Conservation (phyloP, 2,113 vertebrate genomes). For the Tautogolabrus adspersus region DNA sequence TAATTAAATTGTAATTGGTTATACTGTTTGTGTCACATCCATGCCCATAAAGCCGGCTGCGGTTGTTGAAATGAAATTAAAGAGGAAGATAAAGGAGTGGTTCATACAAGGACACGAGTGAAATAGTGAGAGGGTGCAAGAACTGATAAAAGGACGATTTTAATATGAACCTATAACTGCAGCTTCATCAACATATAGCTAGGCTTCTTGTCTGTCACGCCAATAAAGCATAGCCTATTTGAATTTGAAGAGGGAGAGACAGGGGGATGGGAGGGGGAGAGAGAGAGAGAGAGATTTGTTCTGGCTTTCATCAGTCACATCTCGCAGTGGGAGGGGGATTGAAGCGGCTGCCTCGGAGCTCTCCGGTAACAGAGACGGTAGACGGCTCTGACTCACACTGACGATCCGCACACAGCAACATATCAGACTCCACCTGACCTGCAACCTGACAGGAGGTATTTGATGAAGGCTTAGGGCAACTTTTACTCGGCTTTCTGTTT, state of each 20-base stretch:
- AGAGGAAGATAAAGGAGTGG: constrained; percentile 23
- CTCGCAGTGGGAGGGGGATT: constrained; percentile 62
- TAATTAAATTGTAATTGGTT: constrained; percentile 29
- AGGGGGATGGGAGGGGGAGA: constrained; percentile 13
- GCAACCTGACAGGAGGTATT: constrained; percentile 44
- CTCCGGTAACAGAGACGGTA: constrained; percentile 65
- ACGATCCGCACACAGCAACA: constrained; percentile 32
- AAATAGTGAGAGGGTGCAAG: background rate
- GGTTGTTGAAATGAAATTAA: constrained; percentile 33
- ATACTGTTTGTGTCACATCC: constrained; percentile 30
- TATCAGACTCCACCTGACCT: constrained; percentile 47
- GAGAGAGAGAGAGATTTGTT: constrained; percentile 29
- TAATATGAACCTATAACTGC: constrained; percentile 34
- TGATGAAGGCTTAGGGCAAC: constrained; percentile 39
- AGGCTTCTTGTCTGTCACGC: constrained; percentile 13
- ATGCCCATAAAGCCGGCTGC: background rate
- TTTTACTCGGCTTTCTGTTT: constrained; percentile 19
- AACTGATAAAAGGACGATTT: constrained; percentile 18
- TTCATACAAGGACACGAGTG: background rate
- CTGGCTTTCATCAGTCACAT: constrained; percentile 65
- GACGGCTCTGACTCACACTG: constrained; percentile 55
- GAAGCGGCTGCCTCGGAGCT: constrained; percentile 64
- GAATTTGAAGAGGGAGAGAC: background rate
- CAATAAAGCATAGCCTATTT: constrained; percentile 24
- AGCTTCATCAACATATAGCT: constrained; percentile 33